These are phyloP conservation scores for Molossus alvarezi DNA, from an alignment of 2,797 vertebrate species.

Conservation along the genomic window DNA sequence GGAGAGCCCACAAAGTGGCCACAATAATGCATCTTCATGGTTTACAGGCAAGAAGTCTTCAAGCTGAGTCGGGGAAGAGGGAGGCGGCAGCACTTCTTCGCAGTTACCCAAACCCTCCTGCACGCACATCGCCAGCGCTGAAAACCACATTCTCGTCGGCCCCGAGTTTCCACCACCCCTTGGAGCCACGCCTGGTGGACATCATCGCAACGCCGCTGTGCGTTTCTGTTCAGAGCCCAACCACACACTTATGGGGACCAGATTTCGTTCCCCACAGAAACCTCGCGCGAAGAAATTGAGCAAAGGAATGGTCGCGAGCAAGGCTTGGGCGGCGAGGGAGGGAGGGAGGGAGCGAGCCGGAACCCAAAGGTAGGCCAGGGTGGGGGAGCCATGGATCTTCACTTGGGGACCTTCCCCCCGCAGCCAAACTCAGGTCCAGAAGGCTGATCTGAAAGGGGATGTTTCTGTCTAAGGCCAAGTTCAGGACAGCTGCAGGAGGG, in stretches of 20 bases:
- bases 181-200: constrained; percentile 11
- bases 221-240: constrained; percentile 74
- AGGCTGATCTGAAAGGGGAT: background rate
- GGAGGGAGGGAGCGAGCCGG: background rate
- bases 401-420: background rate
- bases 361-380: background rate
- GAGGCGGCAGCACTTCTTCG: constrained; percentile 65
- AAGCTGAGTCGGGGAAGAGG: constrained; percentile 66
- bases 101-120: constrained; percentile 70
- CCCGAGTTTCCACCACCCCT: constrained; percentile 49
- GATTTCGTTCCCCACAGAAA: constrained; percentile 66
- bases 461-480: background rate
- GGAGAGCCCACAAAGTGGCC: constrained; percentile 72
- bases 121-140: constrained; percentile 71
- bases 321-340: background rate
- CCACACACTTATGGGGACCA: constrained; percentile 72
- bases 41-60: constrained; percentile 80
- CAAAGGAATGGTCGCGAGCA: constrained; percentile 54
- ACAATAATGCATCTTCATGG: constrained; percentile 77
- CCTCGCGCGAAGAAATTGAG: constrained; percentile 13
- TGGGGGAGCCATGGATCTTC: background rate
- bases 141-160: constrained; percentile 72
- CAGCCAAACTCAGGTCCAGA: background rate
- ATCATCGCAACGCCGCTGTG: constrained; percentile 45
- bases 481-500: background rate